phyloP scores from a whole-genome alignment of 2,113 vertebrate species.

The Cyprinodon tularosa region DNA sequence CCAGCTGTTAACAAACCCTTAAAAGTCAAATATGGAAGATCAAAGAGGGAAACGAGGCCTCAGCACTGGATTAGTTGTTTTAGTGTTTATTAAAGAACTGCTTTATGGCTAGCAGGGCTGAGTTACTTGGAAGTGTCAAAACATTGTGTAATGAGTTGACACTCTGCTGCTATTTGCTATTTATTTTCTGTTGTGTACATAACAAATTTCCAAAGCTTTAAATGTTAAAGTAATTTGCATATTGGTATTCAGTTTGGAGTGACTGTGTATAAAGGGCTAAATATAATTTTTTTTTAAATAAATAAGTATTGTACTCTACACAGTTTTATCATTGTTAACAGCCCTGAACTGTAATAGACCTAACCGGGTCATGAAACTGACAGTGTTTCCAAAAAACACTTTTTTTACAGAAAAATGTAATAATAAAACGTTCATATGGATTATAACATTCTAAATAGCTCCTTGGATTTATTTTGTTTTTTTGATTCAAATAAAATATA shows the following conservation, averaged over 20 bases:
- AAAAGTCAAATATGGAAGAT: background rate
- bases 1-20: constrained; percentile 33
- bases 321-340: background rate
- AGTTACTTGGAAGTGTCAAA: background rate
- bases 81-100: background rate
- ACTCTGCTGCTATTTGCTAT: background rate
- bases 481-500: background rate
- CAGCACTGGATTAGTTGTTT: constrained; percentile 1
- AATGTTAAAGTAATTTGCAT: background rate
- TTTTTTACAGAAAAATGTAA: too few species aligned
- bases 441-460: too few species aligned
- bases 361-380: constrained; percentile 5
- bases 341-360: background rate
- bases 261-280: background rate
- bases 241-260: background rate
- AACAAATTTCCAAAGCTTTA: background rate
- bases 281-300: background rate
- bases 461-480: background rate
- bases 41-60: background rate
- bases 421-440: too few species aligned
- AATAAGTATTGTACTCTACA: background rate
- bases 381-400: too few species aligned
- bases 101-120: background rate
- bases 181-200: background rate
- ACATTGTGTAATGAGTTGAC: constrained; percentile 1